Conservation (phyloP, 2,888 invertebrate species). For the Mycalesis mineus region DNA sequence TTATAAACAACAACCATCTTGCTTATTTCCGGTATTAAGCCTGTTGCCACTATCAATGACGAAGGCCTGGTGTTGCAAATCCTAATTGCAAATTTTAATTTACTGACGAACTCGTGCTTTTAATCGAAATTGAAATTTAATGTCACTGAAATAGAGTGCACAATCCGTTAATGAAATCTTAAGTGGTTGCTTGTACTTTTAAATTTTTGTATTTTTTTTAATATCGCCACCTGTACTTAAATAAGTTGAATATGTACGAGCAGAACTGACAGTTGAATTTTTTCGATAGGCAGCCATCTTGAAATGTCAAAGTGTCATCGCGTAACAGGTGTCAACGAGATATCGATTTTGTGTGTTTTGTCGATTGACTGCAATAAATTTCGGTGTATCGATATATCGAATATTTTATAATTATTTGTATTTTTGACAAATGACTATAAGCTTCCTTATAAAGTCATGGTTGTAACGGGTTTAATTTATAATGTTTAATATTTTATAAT, state of each 20-base stretch:
- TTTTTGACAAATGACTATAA: constrained; percentile 1
- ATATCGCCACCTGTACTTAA: constrained; percentile 27
- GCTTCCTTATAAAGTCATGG: neutral
- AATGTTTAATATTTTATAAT: no score
- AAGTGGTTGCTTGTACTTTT: constrained; percentile 14
- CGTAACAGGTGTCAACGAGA: constrained; percentile 26
- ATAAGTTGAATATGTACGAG: constrained; percentile 6
- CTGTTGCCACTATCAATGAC: constrained; percentile 29
- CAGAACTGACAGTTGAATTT: constrained; percentile 24
- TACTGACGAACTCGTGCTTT: constrained; percentile 22
- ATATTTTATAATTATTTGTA: neutral
- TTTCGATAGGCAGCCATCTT: constrained; percentile 31
- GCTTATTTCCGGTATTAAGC: constrained; percentile 33
- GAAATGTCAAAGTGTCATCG: constrained; percentile 29
- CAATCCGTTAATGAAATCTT: constrained; percentile 13
- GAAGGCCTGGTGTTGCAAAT: constrained; percentile 35
- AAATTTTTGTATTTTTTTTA: constrained; percentile 14
- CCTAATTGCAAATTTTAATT: constrained; percentile 39
- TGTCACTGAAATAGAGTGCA: neutral
- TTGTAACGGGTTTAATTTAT: no score
- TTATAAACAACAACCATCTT: constrained; percentile 18
- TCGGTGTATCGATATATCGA: neutral
- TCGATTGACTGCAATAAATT: neutral
- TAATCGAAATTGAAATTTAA: constrained; percentile 10
- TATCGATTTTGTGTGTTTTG: constrained; percentile 12